A percentile compares a stretch with the other conserved stretches of the same genome.
phyloP scores from a whole-genome alignment of 2,797 vertebrate species.

The Trematomus bernacchii region DNA sequence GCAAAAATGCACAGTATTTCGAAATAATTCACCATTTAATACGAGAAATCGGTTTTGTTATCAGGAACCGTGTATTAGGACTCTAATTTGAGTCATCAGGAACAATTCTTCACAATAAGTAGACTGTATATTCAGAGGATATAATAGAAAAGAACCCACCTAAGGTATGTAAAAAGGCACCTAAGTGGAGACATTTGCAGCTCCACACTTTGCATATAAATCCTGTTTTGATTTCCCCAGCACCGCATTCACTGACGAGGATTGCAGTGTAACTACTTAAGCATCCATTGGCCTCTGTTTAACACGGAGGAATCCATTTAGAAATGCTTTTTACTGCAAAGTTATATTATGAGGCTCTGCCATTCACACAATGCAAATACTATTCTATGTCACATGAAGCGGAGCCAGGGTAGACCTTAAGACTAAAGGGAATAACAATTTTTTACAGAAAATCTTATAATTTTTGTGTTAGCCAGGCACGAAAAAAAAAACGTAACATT shows the following conservation, averaged over 20 bases:
- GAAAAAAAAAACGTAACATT: no score
- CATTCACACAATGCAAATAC: not conserved
- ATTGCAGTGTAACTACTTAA: constrained; percentile 13
- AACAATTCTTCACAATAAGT: no score
- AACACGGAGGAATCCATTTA: constrained; percentile 9
- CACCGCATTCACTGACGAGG: constrained; percentile 11
- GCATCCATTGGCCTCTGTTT: constrained; percentile 14
- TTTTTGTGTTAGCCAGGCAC: no score
- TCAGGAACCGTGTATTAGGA: not conserved
- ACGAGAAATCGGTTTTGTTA: not conserved
- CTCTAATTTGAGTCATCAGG: no score
- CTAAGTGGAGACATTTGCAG: constrained; percentile 10
- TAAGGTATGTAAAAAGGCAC: constrained; percentile 6
- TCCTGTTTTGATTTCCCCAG: constrained; percentile 17
- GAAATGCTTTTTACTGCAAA: not conserved
- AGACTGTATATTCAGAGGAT: no score
- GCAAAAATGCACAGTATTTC: no score
- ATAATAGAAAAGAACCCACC: no score
- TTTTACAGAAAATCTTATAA: no score
- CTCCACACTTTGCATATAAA: constrained; percentile 6
- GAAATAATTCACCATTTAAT: not conserved
- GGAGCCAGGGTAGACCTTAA: no score
- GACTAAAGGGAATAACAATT: no score
- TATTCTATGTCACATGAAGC: not conserved
- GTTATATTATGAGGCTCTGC: not conserved